Base-by-base conservation (phyloP, 2,113 vertebrate genomes). In the Leptodactylus fuscus region DNA sequence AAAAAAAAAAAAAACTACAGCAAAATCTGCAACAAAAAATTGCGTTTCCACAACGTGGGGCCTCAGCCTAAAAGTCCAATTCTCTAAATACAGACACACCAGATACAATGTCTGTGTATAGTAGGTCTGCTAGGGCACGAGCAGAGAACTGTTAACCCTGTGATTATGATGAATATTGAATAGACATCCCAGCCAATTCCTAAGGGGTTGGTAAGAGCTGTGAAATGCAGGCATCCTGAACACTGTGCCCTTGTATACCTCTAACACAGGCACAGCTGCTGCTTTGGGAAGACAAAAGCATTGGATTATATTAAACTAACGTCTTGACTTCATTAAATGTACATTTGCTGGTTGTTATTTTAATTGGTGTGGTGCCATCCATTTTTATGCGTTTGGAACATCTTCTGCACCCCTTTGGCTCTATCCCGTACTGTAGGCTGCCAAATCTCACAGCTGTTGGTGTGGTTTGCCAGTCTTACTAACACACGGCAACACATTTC, bases 301-400 rank as follows among this genome's bases (percentile, higher is more conserved):
- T 0, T 41, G 29, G 24, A 62, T 87, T 81, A 46, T 27, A 29
- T 87, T 87, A 77, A 84, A 67, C 60, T 38, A 74, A 67, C 71
- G 60, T 69, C 81, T 83, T 78, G 80, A 76, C 84, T 89, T 76
- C 91, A 93, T 92, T 92, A 91, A 92, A 92, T 29, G 87, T 90
- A 89, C 87, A 81, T 86, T 89, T 90, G 91, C 92, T 92, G 91
- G 92, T 91, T 90, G 88, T 89, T 88, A 90, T 87, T 88, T 88
- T 89, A 90, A 88, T 90, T 88, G 88, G 88, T 85, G 18, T 76
- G 84, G 82, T 83, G 48, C 83, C 90, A 89, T 92, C 89, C 87
- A 70, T 87, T 88, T 60, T 83, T 82, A 76, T 87, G 89, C 88
- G 85, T 90, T 91, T 89, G 89, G 89, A 81, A 60, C 58, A 78